These are phyloP conservation scores for Caenorhabditis panamensis DNA, from an alignment of 2,888 invertebrate species.

Conservation along the genomic window DNA sequence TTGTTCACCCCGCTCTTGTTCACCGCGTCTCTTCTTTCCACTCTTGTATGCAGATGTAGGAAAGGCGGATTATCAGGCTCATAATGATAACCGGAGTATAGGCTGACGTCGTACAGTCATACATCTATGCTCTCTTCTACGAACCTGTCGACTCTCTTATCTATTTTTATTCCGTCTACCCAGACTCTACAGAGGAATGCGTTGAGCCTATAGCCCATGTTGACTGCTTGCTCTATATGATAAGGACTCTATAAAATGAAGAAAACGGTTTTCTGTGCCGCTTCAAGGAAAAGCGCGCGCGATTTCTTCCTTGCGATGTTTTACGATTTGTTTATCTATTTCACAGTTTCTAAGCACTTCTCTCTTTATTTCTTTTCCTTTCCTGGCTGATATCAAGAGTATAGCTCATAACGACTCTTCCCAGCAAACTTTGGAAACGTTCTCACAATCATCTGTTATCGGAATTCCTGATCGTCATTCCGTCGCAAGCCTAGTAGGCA, in stretches of 20 bases:
- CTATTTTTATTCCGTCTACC: neutral
- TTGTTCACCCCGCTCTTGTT: conserved; percentile 4
- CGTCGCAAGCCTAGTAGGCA: no score
- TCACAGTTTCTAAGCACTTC: conserved; percentile 5
- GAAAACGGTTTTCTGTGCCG: neutral
- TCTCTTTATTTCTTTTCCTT: neutral
- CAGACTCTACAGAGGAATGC: neutral
- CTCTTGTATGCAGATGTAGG: conserved; percentile 38
- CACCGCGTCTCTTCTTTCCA: conserved; percentile 6
- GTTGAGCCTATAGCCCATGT: neutral
- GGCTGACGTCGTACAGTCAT: conserved; percentile 31
- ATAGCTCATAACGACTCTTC: no score
- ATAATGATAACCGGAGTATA: conserved; percentile 33
- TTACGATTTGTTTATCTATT: conserved; percentile 22
- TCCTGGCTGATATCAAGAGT: neutral
- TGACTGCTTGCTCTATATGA: neutral
- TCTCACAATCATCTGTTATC: no score
- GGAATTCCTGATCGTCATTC: no score
- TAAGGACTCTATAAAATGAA: conserved; percentile 8
- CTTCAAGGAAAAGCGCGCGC: neutral
- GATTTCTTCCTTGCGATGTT: neutral
- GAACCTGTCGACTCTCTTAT: conserved; percentile 8
- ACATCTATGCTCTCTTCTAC: conserved; percentile 1
- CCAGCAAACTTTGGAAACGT: no score
- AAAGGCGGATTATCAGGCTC: conserved; percentile 48